Evolutionary conservation across 2,113 vertebrate genomes (phyloP).

Genomic region (Ornithorhynchus anatinus): DNA sequence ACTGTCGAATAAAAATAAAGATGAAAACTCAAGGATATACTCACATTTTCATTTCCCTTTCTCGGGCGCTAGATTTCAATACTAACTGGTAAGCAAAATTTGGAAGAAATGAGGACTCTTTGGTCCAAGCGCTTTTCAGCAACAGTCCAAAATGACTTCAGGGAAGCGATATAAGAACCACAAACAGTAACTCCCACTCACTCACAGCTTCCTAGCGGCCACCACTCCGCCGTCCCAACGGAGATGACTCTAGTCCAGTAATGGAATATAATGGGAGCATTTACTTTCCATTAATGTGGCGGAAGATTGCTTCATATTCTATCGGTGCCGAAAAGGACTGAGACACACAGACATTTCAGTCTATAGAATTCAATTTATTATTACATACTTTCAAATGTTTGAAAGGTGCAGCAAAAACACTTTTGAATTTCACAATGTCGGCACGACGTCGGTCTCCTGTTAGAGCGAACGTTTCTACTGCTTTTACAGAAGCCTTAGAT

Average conservation of each 20-base stretch:
- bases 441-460: too few species aligned
- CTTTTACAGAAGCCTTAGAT: too few species aligned
- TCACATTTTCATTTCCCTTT: neutral
- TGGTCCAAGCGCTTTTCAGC: neutral
- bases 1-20: neutral
- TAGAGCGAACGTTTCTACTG: too few species aligned
- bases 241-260: neutral
- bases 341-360: neutral
- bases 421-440: neutral
- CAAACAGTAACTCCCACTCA: neutral
- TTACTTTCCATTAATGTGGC: slow-evolving; percentile 1
- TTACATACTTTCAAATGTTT: neutral
- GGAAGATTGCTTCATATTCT: slow-evolving; percentile 14
- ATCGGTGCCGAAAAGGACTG: neutral
- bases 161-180: neutral
- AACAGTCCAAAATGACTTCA: neutral
- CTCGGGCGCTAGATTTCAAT: neutral
- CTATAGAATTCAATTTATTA: neutral
- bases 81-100: neutral
- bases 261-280: neutral
- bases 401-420: slow-evolving; percentile 7
- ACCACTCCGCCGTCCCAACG: neutral
- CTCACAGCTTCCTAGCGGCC: neutral
- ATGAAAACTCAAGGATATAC: neutral
- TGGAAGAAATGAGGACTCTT: neutral